These are phyloP conservation scores for Plusia festucae DNA, from an alignment of 2,888 invertebrate species.

Conservation along the genomic window DNA sequence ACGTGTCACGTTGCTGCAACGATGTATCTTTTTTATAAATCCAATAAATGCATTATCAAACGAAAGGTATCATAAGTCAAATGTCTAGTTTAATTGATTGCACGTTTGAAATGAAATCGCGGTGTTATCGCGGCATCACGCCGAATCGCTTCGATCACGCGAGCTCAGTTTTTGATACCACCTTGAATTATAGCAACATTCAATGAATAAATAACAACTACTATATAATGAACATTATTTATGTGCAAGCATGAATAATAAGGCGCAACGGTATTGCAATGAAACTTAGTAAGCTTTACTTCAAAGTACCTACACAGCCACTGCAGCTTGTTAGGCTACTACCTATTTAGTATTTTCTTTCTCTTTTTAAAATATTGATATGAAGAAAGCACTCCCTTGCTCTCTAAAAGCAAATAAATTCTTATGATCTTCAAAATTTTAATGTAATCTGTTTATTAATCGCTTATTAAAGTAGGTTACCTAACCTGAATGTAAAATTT, in stretches of 20 bases:
- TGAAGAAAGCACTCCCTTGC: too few relatives aligned
- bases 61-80: conserved; percentile 52
- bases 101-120: conserved; percentile 62
- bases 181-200: conserved; percentile 59
- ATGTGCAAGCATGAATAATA: conserved; percentile 43
- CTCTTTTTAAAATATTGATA: too few relatives aligned
- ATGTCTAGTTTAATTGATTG: conserved; percentile 63
- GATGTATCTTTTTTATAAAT: conserved; percentile 34
- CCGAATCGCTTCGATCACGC: conserved; percentile 65
- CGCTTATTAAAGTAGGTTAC: conserved; percentile 20
- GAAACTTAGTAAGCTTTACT: conserved; percentile 15
- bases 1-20: conserved; percentile 29
- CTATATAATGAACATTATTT: conserved; percentile 34
- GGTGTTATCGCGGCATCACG: conserved; percentile 59
- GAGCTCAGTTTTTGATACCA: conserved; percentile 59
- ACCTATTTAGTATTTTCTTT: too few relatives aligned
- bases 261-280: conserved; percentile 22
- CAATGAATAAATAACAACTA: conserved; percentile 54
- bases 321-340: not conserved
- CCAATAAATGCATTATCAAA: conserved; percentile 54
- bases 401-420: not conserved
- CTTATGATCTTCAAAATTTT: not conserved
- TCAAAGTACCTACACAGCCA: not conserved
- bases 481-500: conserved; percentile 41
- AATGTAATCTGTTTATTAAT: conserved; percentile 15